These are phyloP conservation scores for Sceloporus undulatus DNA, from an alignment of 2,113 vertebrate genomes.

Conservation along the genomic window DNA sequence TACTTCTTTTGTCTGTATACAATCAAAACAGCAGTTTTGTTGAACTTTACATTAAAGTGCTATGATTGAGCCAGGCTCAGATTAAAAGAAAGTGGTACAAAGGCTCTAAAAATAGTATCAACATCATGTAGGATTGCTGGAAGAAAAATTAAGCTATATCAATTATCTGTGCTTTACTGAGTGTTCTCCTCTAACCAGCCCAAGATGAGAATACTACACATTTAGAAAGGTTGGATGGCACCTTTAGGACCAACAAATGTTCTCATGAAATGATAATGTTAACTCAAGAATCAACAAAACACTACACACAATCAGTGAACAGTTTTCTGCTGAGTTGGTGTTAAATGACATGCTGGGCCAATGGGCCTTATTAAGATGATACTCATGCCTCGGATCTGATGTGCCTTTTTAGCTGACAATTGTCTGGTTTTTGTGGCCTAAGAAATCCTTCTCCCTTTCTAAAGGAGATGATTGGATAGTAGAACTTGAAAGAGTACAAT, in stretches of 20 bases:
- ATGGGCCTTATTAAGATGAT: background rate
- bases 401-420: background rate
- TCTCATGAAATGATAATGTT: too few relatives aligned
- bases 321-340: background rate
- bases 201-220: background rate
- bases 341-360: background rate
- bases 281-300: background rate
- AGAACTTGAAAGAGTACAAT: background rate
- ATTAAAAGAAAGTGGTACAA: background rate
- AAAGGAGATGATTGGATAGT: too few relatives aligned
- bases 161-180: background rate
- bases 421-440: background rate
- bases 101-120: background rate
- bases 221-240: too few relatives aligned
- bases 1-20: conserved; percentile 14
- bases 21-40: conserved; percentile 4
- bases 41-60: conserved; percentile 20
- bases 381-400: background rate
- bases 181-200: background rate
- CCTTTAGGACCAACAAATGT: background rate
- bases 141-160: background rate
- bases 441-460: background rate
- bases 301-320: background rate
- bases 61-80: background rate
- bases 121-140: conserved; percentile 18